These are phyloP conservation scores for Montipora foliosa DNA, from an alignment of 64 coral and sea anemone species.

Conservation along the genomic window DNA sequence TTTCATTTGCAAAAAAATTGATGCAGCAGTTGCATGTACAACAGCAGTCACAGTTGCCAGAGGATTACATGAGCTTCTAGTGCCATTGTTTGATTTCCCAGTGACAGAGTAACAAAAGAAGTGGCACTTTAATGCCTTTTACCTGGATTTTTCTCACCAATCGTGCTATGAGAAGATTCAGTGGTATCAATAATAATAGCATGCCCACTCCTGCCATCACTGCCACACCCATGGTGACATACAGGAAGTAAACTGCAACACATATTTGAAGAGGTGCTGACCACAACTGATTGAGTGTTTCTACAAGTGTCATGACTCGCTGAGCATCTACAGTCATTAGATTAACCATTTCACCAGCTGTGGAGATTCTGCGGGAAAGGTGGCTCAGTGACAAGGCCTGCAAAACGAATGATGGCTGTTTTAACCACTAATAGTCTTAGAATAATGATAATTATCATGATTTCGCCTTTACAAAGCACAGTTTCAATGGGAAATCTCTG, in stretches of 20 bases:
- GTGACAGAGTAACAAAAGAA: too few relatives aligned
- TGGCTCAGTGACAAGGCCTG: conserved; percentile 52
- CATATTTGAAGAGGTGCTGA: conserved; percentile 66
- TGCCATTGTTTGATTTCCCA: too few relatives aligned
- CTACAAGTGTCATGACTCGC: conserved; percentile 29
- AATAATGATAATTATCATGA: too few relatives aligned
- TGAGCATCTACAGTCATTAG: conserved; percentile 76
- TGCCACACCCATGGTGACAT: conserved; percentile 65
- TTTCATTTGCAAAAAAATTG: too few relatives aligned
- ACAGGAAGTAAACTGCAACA: conserved; percentile 72
- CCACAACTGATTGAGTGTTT: conserved; percentile 63
- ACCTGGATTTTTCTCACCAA: conserved; percentile 65
- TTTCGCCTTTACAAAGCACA: too few relatives aligned
- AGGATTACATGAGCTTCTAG: too few relatives aligned
- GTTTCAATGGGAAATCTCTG: too few relatives aligned
- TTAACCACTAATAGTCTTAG: too few relatives aligned
- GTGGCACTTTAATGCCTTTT: background rate
- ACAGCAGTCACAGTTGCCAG: too few relatives aligned
- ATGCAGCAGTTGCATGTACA: background rate
- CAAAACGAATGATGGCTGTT: background rate
- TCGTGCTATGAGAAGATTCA: conserved; percentile 62
- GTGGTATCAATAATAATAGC: conserved; percentile 59
- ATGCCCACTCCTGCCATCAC: conserved; percentile 58
- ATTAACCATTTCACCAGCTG: conserved; percentile 72
- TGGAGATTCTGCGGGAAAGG: conserved; percentile 35